phyloP scores from a whole-genome alignment of 2,113 vertebrate species.

The Otus sunia region DNA sequence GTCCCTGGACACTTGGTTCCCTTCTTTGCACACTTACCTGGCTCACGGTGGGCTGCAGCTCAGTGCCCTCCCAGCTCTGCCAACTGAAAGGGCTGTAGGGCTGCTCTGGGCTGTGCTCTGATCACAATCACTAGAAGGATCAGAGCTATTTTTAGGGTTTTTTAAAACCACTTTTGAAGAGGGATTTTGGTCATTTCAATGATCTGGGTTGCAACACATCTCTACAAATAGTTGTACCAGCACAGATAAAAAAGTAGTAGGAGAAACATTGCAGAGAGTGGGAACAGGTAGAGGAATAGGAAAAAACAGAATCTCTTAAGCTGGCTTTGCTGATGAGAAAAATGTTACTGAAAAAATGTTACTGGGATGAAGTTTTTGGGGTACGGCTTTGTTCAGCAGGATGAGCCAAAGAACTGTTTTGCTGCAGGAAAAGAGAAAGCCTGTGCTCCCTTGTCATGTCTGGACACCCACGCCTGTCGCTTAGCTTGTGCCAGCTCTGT shows the following conservation, averaged over 20 bases:
- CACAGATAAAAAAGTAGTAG: background rate
- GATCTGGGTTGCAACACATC: background rate
- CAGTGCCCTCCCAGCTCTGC: background rate
- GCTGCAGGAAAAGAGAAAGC: background rate
- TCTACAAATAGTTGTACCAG: background rate
- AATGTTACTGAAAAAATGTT: background rate
- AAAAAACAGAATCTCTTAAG: background rate
- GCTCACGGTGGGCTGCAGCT: background rate
- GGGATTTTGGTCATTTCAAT: background rate
- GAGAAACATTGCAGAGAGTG: background rate
- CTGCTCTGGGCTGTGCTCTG: background rate
- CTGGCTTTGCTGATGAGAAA: background rate
- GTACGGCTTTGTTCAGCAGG: background rate
- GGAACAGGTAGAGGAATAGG: background rate
- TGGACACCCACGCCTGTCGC: background rate
- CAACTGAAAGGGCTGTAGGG: background rate
- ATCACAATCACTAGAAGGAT: background rate
- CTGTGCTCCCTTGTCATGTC: background rate
- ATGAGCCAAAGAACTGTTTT: background rate
- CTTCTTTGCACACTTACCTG: background rate
- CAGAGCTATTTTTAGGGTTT: background rate
- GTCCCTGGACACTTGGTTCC: background rate
- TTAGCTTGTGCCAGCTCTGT: background rate
- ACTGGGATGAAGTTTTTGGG: background rate
- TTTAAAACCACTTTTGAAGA: background rate